These are phyloP conservation scores for Drosophila hamatofila DNA, from an alignment of 2,888 invertebrate species.

Conservation along the genomic window DNA sequence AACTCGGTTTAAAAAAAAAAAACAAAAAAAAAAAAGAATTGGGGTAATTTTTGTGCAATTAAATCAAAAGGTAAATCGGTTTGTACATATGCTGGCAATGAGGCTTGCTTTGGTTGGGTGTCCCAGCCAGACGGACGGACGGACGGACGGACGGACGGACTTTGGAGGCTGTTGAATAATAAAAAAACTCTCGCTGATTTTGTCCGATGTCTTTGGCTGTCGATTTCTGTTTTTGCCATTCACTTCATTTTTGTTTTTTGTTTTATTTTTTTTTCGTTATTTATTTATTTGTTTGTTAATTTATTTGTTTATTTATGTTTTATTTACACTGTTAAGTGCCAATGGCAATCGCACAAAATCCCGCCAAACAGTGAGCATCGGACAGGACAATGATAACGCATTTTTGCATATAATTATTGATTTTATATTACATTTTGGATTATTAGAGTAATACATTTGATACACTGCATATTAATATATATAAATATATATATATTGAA, in stretches of 20 bases:
- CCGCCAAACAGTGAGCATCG: conserved; percentile 23
- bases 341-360: conserved; percentile 49
- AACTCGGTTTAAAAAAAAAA: conserved; percentile 27
- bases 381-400: conserved; percentile 67
- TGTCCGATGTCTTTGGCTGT: conserved; percentile 30
- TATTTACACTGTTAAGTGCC: conserved; percentile 70
- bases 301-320: conserved; percentile 58
- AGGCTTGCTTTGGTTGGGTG: not conserved
- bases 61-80: conserved; percentile 60
- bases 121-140: not conserved
- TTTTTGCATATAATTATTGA: conserved; percentile 35
- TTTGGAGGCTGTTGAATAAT: conserved; percentile 42
- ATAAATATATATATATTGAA: not conserved
- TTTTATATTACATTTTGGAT: conserved; percentile 8
- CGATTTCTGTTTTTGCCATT: conserved; percentile 40
- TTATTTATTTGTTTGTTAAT: conserved; percentile 57
- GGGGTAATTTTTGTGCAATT: conserved; percentile 59
- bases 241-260: conserved; percentile 47
- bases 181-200: conserved; percentile 50
- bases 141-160: not conserved
- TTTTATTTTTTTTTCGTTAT: no score
- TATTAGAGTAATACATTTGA: conserved; percentile 5
- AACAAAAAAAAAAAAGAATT: conserved; percentile 30
- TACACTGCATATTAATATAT: not conserved
- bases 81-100: conserved; percentile 1